Base-by-base conservation (phyloP, 2,888 invertebrate genomes). In the Lasioglossum villosulum region DNA sequence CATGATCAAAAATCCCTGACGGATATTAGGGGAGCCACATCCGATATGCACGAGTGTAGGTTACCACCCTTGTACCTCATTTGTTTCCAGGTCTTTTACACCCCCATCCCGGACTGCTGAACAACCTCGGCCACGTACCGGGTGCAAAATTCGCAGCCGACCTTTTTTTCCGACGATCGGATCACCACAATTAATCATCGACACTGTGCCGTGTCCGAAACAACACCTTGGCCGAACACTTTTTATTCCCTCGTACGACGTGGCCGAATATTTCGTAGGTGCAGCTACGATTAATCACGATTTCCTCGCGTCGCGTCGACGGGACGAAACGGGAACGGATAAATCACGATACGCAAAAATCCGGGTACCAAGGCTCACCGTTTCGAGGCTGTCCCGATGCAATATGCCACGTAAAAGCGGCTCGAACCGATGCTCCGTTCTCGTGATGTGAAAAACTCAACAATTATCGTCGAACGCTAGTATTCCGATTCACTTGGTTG, bases 11-110 rank as follows among this genome's bases (percentile, higher is more conserved):
- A 92, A 90, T 90, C 90, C 90, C 91, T 86, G 89, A 90, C 91
- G 91, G 92, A 93, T 93, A 93, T 90, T 88, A 89, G 84, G 91
- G 90, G 86, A 91, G 91, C 89, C 90, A 92, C 93, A 93, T 93
- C 93, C 93, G 93, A 94, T 93, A 93, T 91, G 91, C 92, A 90
- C 91, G 91, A 92, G 92, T 91, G 92, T 92, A 92, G 92, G 91
- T 94, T 93, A 92, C 93, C 94, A 93, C 94, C 94, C 91, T 92
- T 94, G 94, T 94, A 94, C 93, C 92, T 93, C 93, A 94, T 94
- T 94, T 94, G 94, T 94, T 93, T 93, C 93, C 87, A 86, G 86
- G 88, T 92, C 93, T 93, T 93, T 93, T 92, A 93, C 92, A 91
- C 90, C 88, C 90, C 88, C 89, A 86, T 90, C 92, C 91, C 90